Conservation (phyloP, 2,888 invertebrate genomes). For the Apotomis capreana region DNA sequence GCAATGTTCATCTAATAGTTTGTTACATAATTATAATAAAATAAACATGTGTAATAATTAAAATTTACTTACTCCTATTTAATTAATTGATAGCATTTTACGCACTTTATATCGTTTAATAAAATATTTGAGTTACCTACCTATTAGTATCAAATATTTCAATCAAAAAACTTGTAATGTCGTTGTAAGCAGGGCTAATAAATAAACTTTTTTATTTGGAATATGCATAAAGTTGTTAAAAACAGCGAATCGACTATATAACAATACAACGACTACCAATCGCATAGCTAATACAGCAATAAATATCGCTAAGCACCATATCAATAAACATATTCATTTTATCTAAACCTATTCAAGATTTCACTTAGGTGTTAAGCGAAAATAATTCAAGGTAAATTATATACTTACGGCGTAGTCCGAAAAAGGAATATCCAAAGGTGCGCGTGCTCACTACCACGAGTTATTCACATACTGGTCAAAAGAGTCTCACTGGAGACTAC, state of each 20-base stretch:
- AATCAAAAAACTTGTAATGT: too few species aligned
- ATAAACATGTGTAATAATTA: not conserved
- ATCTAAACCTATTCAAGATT: not conserved
- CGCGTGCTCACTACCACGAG: conserved; percentile 53
- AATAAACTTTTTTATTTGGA: too few species aligned
- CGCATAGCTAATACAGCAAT: conserved; percentile 18
- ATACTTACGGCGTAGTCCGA: conserved; percentile 51
- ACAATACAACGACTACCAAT: conserved; percentile 9
- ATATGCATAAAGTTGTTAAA: too few species aligned
- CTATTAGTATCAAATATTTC: too few species aligned
- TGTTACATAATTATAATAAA: conserved; percentile 8
- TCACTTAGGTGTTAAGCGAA: not conserved
- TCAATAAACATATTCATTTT: not conserved
- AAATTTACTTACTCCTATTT: too few species aligned
- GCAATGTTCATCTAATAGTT: conserved; percentile 16
- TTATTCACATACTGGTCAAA: conserved; percentile 54
- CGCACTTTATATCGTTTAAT: too few species aligned
- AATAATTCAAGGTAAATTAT: conserved; percentile 35
- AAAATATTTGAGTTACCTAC: too few species aligned
- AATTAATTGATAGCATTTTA: too few species aligned
- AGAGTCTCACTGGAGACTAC: conserved; percentile 48
- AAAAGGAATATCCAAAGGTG: conserved; percentile 46
- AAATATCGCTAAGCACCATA: conserved; percentile 28
- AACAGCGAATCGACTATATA: not conserved
- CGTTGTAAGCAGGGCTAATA: too few species aligned